Percentiles rank a stretch among this genome's conserved stretches.
phyloP scores from a whole-genome alignment of 1,140 invertebrate genomes.

The Drosophila arizonae region DNA sequence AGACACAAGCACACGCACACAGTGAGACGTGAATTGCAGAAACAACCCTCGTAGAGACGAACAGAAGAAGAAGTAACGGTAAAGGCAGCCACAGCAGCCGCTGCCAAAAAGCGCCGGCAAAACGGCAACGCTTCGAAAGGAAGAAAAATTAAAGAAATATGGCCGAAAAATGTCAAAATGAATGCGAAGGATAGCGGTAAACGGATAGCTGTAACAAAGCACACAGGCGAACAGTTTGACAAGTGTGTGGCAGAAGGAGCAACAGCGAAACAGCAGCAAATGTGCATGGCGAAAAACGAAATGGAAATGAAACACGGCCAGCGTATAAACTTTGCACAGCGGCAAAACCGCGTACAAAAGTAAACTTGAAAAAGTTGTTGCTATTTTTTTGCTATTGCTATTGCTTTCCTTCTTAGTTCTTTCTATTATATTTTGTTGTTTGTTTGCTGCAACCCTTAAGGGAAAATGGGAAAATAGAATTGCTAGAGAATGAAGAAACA shows the following conservation, averaged over 20 bases:
- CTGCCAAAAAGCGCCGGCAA: constrained; percentile 64
- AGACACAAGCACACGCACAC: not conserved
- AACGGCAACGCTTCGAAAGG: constrained; percentile 7
- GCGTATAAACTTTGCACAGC: constrained; percentile 25
- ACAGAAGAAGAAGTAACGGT: constrained; percentile 2
- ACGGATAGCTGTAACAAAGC: constrained; percentile 24
- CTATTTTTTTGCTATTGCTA: not conserved
- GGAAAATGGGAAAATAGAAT: constrained; percentile 38
- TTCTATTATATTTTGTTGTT: not conserved
- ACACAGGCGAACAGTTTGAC: constrained; percentile 11
- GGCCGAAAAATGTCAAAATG: constrained; percentile 62
- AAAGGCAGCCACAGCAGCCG: constrained; percentile 6
- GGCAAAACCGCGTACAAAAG: constrained; percentile 63
- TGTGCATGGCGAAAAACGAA: constrained; percentile 23
- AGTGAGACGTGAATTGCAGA: constrained; percentile 1
- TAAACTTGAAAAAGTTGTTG: constrained; percentile 72
- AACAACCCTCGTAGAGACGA: constrained; percentile 68
- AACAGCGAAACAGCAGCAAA: not conserved
- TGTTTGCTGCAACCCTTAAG: constrained; percentile 44
- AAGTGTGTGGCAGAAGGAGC: constrained; percentile 15
- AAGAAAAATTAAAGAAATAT: constrained; percentile 44
- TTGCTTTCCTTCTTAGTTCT: not conserved
- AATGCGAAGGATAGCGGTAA: constrained; percentile 24
- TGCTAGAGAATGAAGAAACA: constrained; percentile 29
- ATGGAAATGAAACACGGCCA: constrained; percentile 33